Evolutionary conservation across 2,113 vertebrate species (phyloP), one percentile per base, ranked within the genome.

Genomic region (Prolemur simus): DNA sequence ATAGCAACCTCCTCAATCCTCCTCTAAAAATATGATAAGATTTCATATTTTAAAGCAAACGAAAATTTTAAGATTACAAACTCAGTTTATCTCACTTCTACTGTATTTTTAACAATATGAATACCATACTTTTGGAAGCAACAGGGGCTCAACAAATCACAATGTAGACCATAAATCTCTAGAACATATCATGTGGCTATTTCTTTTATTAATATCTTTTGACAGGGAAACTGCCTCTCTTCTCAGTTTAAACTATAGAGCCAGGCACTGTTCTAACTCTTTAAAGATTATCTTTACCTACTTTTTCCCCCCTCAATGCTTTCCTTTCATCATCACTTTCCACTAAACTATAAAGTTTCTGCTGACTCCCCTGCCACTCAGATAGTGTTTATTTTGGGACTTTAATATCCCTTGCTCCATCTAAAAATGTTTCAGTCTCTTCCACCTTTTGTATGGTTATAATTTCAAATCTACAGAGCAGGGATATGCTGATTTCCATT

Each of bases 201-300:
- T 92, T 97, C 92, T 95, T 98, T 94, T 97, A 97, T 94, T 92
- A 97, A 97, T 89, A 78, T 89, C 95, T 95, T 95, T 97, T 95
- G 78, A 92, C 80, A 93, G 74, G 47, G 58, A 96, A 95, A 91
- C 94, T 91, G 87, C 68, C 83, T 97, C 71, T 97, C 78, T 91
- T 97, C 92, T 96, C 94, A 84, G 95, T 89, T 91, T 96, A 93
- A 98, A 97, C 96, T 83, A 89, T 45, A 96, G 47, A 96, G 60
- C 56, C 49, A 95, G 32, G 37, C 34, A 96, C 77, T 95, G 80
- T 88, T 87, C 87, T 95, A 82, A 86, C 89, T 95, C 95, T 97
- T 97, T 97, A 97, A 96, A 97, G 90, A 96, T 96, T 74, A 91
- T 81, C 94, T 96, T 97, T 96, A 84, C 78, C 74, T 64, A 83